Base-by-base conservation (phyloP, 2,888 invertebrate genomes). In the Druceiella hillmani region DNA sequence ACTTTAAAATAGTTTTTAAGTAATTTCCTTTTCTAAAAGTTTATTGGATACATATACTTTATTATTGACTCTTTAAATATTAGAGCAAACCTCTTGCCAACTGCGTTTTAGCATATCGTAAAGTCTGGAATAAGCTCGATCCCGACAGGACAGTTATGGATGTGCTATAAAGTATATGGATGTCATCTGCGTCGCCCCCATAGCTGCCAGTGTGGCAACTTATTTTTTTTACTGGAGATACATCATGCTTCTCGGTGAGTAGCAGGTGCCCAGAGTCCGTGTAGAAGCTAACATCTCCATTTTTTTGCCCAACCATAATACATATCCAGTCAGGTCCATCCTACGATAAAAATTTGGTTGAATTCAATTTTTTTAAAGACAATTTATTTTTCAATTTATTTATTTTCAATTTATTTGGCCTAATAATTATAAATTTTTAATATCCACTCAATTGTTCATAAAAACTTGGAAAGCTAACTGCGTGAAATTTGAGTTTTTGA, bases 271-370 rank as follows among this genome's bases (percentile, higher is more conserved):
- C 92, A 45, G 80, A 82, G 59, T 95, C 93, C 2, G 91, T 90
- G 57, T 90, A 94, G 64, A 94, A 91, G 44, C 85, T 75, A 7
- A 95, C 74, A 65, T 75, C 78, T 11, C 97, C 97, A 48, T 87
- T 84, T 50, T 79, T 81, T 53, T 88, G 86, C 9, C 95, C 97
- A 39, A 92, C 76, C 42, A 85, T 79, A 42, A 95, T 76, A 57
- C 92, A 93, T 9, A 91, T 93, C 95, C 95, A 97, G 59, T 97
- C 95, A 15, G 89, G 81, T 4, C 80, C 81, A 55, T 82, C 73
- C 76, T 78, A 58, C 31, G 52, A 52, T 24, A 39, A 41, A 32
- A 14, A 35, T 22, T 17, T 32, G 12, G 9, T 38, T 25, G n/a
- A n/a, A n/a, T n/a, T n/a, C n/a, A n/a, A n/a, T n/a, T n/a, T n/a